These are phyloP conservation scores for Ciconia stormi DNA, from an alignment of 2,113 vertebrate genomes.

Conservation along the genomic window DNA sequence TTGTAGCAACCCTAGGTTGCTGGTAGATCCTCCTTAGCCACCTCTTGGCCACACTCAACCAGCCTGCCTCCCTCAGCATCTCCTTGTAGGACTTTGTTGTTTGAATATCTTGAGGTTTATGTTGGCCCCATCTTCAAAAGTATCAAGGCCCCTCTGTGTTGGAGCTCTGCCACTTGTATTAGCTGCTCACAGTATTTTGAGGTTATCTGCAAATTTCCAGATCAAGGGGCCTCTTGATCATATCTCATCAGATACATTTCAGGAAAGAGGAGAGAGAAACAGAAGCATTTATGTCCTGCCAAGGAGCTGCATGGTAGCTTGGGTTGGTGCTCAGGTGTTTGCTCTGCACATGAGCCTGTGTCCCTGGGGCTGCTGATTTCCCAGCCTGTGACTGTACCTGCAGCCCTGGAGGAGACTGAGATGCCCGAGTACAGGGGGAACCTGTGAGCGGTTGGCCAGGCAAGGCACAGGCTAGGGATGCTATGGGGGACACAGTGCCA, in stretches of 20 bases:
- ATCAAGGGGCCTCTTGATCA: background rate
- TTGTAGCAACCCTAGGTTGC: background rate
- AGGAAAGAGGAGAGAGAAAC: background rate
- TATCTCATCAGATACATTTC: background rate
- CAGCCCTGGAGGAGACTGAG: background rate
- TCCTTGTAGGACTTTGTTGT: background rate
- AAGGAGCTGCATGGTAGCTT: background rate
- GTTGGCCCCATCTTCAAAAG: background rate
- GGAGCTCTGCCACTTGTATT: background rate
- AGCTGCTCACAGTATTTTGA: background rate
- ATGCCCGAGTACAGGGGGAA: rapidly evolving
- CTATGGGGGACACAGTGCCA: background rate
- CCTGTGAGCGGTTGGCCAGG: background rate
- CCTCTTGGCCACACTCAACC: background rate
- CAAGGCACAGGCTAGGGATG: background rate
- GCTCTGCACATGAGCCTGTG: background rate
- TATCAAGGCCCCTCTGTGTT: background rate
- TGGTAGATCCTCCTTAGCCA: background rate
- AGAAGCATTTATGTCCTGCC: background rate
- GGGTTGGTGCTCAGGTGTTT: background rate
- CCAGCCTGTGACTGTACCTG: background rate
- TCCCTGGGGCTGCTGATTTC: background rate
- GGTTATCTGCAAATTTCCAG: background rate
- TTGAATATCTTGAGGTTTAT: background rate
- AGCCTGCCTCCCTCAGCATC: background rate